phyloP scores from a whole-genome alignment of 2,888 invertebrate species.

The Choristoneura rosaceana region DNA sequence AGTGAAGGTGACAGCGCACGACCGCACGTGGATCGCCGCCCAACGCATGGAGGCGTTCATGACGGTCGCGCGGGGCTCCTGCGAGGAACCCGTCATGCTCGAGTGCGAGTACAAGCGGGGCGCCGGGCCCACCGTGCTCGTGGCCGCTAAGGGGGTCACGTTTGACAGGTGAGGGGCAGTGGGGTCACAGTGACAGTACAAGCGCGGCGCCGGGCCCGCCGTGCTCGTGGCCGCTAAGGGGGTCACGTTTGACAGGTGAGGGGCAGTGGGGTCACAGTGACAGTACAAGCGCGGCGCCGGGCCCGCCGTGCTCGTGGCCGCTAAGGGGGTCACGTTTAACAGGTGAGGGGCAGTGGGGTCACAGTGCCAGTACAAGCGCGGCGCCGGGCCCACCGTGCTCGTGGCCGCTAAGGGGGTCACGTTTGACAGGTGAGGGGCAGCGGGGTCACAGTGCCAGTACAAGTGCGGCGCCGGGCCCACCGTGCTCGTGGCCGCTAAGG shows the following conservation, averaged over 20 bases:
- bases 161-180: conserved; percentile 77
- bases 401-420: conserved; percentile 89
- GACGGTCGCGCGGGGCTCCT: conserved; percentile 89
- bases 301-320: conserved; percentile 87
- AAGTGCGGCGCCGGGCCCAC: conserved; percentile 81
- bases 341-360: conserved; percentile 56
- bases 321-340: conserved; percentile 88
- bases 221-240: conserved; percentile 89
- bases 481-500: conserved; percentile 88
- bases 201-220: conserved; percentile 80
- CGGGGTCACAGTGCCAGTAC: too few species aligned
- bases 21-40: conserved; percentile 87
- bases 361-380: conserved; percentile 85
- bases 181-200: conserved; percentile 80
- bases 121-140: conserved; percentile 83
- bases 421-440: conserved; percentile 77
- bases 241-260: conserved; percentile 85
- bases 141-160: conserved; percentile 89
- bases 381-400: conserved; percentile 83
- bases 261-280: background rate
- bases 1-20: conserved; percentile 80
- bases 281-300: conserved; percentile 80
- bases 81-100: conserved; percentile 87
- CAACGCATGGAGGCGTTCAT: conserved; percentile 88
- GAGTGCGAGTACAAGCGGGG: conserved; percentile 86